phyloP scores from a whole-genome alignment of 1,140 invertebrate genomes.

The Plutomurus gul region DNA sequence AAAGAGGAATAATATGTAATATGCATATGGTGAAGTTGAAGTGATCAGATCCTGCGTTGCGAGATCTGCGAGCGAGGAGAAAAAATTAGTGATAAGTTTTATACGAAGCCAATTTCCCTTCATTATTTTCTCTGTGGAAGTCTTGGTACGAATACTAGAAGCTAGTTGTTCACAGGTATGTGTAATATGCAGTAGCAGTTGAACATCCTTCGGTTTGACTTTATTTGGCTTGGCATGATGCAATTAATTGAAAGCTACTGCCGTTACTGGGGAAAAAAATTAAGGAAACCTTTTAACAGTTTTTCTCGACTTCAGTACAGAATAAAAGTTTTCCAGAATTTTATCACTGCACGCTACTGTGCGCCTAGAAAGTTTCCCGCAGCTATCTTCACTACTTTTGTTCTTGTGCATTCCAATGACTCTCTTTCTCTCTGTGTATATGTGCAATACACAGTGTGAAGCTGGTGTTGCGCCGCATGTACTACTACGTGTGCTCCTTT shows the following conservation, averaged over 20 bases:
- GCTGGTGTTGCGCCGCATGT: too few species aligned
- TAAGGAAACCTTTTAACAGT: constrained; percentile 40
- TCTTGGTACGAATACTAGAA: neutral
- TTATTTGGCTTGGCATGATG: constrained; percentile 28
- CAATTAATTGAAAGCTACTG: constrained; percentile 32
- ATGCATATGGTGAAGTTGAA: neutral
- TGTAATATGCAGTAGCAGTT: neutral
- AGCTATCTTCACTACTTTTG: neutral
- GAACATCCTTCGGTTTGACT: constrained; percentile 12
- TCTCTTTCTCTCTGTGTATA: too few species aligned
- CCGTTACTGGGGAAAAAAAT: constrained; percentile 30
- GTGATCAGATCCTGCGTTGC: constrained; percentile 11
- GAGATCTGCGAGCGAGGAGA: neutral
- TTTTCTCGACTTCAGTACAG: constrained; percentile 22
- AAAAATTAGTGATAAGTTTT: constrained; percentile 46
- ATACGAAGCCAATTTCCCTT: constrained; percentile 47
- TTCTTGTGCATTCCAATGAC: too few species aligned
- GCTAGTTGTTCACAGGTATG: neutral
- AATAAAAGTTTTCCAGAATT: constrained; percentile 32
- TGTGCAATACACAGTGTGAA: too few species aligned
- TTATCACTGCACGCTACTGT: constrained; percentile 27
- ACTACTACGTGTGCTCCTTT: too few species aligned
- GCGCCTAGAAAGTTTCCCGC: neutral
- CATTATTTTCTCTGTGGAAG: constrained; percentile 37
- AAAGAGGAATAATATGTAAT: neutral